These are phyloP conservation scores for Hydriomena furcata DNA, from an alignment of 2,888 invertebrate genomes.

Conservation along the genomic window DNA sequence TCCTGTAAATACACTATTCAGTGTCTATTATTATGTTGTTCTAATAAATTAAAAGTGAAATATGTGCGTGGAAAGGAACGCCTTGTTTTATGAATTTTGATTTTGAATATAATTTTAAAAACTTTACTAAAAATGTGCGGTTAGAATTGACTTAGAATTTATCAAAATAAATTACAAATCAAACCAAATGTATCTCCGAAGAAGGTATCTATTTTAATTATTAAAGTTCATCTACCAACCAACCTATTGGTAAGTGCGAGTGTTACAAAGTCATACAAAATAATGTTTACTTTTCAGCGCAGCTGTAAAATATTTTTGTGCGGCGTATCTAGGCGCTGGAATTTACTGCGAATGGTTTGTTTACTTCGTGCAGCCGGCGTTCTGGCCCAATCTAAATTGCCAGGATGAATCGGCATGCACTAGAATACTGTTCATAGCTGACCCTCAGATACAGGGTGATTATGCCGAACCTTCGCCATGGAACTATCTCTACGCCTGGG, in stretches of 20 bases:
- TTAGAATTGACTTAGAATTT: too few species aligned
- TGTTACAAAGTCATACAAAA: not conserved
- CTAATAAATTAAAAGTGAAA: too few species aligned
- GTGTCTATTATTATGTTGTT: too few species aligned
- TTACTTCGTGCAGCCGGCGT: conserved; percentile 65
- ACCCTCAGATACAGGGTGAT: conserved; percentile 96
- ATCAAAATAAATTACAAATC: too few species aligned
- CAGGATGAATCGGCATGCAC: conserved; percentile 74
- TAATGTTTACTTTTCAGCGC: conserved; percentile 49
- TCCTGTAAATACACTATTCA: too few species aligned
- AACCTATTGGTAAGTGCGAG: not conserved
- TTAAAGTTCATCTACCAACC: not conserved
- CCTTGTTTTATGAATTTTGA: too few species aligned
- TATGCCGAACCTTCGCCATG: conserved; percentile 87
- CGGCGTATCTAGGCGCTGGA: conserved; percentile 49
- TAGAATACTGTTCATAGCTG: conserved; percentile 90
- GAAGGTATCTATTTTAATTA: conserved; percentile 45
- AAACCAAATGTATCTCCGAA: conserved; percentile 51
- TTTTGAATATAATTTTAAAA: too few species aligned
- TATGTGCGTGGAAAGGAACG: too few species aligned
- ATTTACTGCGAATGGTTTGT: conserved; percentile 84
- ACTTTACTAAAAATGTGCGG: too few species aligned
- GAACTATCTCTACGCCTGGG: conserved; percentile 90
- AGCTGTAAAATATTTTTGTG: conserved; percentile 59
- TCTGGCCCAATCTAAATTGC: conserved; percentile 79